Percentiles rank a stretch among this genome's conserved stretches.
Conservation (phyloP, 2,797 vertebrate genomes). For the Carcharodon carcharias region DNA sequence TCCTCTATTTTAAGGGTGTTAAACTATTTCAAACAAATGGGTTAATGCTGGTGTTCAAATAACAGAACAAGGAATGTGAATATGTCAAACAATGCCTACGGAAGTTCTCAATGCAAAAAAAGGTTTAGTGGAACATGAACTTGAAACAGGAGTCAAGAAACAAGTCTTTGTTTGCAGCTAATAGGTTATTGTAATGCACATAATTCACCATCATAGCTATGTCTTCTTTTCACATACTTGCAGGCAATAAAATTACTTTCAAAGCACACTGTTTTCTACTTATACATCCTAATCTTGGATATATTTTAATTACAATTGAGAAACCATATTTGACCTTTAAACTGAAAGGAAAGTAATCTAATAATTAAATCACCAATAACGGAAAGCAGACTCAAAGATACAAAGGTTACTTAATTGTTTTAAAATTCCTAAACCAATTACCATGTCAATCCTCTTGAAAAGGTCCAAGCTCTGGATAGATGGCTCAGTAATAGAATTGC, state of each 20-base stretch:
- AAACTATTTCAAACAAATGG: background rate
- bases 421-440: background rate
- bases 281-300: background rate
- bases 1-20: background rate
- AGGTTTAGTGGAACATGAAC: background rate
- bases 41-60: background rate
- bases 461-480: background rate
- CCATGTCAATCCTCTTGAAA: background rate
- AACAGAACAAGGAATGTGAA: background rate
- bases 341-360: background rate
- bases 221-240: background rate
- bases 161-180: background rate
- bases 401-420: background rate
- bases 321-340: background rate
- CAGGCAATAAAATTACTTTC: background rate
- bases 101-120: background rate
- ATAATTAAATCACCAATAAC: background rate
- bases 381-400: background rate
- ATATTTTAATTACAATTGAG: background rate
- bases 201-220: background rate
- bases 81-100: background rate
- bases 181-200: background rate
- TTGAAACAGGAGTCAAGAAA: background rate
- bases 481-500: background rate
- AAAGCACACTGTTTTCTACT: background rate